phyloP scores from a whole-genome alignment of 2,113 vertebrate species.

The Pangasianodon hypophthalmus region DNA sequence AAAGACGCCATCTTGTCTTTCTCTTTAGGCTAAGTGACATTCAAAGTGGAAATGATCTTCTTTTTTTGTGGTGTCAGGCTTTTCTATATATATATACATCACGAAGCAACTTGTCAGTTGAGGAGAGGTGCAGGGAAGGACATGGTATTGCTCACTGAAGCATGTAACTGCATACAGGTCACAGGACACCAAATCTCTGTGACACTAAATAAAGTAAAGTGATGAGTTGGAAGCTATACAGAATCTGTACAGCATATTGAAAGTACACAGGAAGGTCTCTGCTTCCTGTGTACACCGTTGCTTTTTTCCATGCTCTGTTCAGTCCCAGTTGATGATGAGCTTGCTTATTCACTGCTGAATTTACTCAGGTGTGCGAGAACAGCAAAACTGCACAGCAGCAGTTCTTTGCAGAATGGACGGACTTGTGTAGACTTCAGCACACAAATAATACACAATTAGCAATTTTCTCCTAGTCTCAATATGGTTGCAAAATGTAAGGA shows the following conservation, averaged over 20 bases:
- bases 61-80: conserved; percentile 13
- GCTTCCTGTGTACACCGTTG: background rate
- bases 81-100: conserved; percentile 38
- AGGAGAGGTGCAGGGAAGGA: conserved; percentile 42
- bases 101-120: conserved; percentile 1
- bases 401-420: background rate
- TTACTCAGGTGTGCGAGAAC: background rate
- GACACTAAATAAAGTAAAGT: background rate
- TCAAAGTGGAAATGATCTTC: background rate
- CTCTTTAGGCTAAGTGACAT: conserved; percentile 8
- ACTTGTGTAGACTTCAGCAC: background rate
- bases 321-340: background rate
- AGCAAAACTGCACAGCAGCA: background rate
- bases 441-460: background rate
- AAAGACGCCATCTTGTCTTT: background rate
- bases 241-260: conserved; percentile 1
- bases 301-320: background rate
- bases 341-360: conserved; percentile 12
- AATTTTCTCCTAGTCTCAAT: background rate
- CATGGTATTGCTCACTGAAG: conserved; percentile 31
- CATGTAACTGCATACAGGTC: conserved; percentile 21
- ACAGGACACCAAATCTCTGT: background rate
- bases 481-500: background rate
- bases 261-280: background rate
- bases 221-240: background rate